Evolutionary conservation across 2,888 invertebrate genomes (phyloP).

Genomic region (Tetrapedia diversipes): DNA sequence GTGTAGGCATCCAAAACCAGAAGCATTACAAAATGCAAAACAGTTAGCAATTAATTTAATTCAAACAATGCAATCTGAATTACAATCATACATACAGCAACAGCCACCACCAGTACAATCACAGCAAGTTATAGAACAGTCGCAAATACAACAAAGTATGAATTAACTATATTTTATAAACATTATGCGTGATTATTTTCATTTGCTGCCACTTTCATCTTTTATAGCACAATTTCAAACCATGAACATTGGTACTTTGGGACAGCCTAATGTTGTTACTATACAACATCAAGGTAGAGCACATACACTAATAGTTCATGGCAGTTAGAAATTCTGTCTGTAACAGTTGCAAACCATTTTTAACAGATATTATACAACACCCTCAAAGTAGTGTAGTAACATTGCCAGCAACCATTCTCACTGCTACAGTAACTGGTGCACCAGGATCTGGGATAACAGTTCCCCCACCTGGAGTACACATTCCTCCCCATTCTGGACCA

Average conservation of each 20-base stretch:
- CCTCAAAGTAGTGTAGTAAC: conserved; percentile 80
- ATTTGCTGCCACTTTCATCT: conserved; percentile 36
- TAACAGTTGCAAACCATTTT: conserved; percentile 40
- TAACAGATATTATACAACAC: conserved; percentile 80
- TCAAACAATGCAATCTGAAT: conserved; percentile 88
- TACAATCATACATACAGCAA: conserved; percentile 83
- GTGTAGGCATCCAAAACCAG: conserved; percentile 87
- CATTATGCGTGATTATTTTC: conserved; percentile 22
- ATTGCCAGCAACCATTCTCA: conserved; percentile 80
- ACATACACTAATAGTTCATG: conserved; percentile 25
- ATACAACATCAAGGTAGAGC: conserved; percentile 81
- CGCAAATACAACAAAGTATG: conserved; percentile 79
- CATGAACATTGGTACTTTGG: conserved; percentile 81
- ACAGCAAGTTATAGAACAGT: conserved; percentile 81
- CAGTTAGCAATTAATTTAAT: conserved; percentile 90
- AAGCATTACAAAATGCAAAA: conserved; percentile 88
- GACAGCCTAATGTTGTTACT: conserved; percentile 81
- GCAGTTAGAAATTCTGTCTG: conserved; percentile 18
- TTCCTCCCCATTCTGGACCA: conserved; percentile 80
- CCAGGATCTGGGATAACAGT: conserved; percentile 76
- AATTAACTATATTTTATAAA: conserved; percentile 33
- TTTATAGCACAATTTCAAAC: conserved; percentile 81
- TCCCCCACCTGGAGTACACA: conserved; percentile 82
- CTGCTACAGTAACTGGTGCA: conserved; percentile 79
- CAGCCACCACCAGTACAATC: conserved; percentile 82